Conservation (phyloP, 1,140 invertebrate genomes). For the Zaprionus nigranus region DNA sequence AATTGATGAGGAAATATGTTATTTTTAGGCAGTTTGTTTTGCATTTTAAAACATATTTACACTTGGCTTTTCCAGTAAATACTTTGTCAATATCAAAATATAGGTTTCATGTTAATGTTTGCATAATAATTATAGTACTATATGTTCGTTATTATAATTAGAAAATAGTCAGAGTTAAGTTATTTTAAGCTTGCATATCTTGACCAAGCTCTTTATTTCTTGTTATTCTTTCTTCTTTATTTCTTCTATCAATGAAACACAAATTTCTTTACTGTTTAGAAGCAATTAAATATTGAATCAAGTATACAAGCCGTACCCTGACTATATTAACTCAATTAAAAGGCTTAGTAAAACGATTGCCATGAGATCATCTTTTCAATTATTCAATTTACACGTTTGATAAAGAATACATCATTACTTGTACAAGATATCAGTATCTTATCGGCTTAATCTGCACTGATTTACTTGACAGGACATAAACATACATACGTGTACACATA, state of each 20-base stretch:
- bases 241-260: not conserved
- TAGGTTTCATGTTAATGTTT: no score
- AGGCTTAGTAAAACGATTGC: not conserved
- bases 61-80: no score
- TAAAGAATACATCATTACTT: no score
- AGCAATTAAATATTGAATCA: no score
- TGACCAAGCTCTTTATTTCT: no score
- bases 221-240: not conserved
- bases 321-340: not conserved
- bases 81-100: no score
- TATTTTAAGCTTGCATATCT: no score
- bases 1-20: no score
- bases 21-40: not conserved
- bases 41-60: not conserved
- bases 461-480: not conserved
- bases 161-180: no score
- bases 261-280: not conserved
- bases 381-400: not conserved
- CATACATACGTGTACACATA: not conserved
- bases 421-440: not conserved
- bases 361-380: not conserved
- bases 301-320: not conserved
- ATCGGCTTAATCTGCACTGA: not conserved
- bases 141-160: no score
- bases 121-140: no score